Evolutionary conservation across 2,888 invertebrate species (phyloP).

Genomic region (Oxystoma pomonae): DNA sequence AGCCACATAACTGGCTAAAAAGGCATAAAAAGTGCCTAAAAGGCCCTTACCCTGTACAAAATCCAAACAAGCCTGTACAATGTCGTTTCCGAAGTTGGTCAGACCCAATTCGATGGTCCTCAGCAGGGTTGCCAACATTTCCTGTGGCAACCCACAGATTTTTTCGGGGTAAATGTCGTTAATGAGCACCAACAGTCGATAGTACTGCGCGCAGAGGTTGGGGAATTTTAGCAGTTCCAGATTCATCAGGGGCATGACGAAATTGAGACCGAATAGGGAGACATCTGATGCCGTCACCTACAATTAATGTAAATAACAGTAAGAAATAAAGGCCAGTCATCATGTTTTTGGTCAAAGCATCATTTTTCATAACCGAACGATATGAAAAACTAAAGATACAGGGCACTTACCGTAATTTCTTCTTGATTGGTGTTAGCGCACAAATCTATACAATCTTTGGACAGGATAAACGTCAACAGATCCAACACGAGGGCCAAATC

Average conservation of each 20-base stretch:
- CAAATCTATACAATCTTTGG: slow-evolving; percentile 47
- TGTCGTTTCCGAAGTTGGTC: slow-evolving; percentile 56
- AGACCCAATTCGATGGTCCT: slow-evolving; percentile 58
- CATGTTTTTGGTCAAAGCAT: too few species aligned
- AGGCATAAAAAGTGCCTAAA: background rate
- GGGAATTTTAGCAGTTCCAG: slow-evolving; percentile 68
- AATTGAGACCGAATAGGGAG: slow-evolving; percentile 63
- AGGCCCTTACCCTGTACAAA: slow-evolving; percentile 48
- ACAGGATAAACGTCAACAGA: slow-evolving; percentile 53
- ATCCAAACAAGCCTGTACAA: slow-evolving; percentile 56
- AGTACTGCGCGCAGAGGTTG: slow-evolving; percentile 59
- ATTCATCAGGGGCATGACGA: slow-evolving; percentile 70
- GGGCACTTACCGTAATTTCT: slow-evolving; percentile 35
- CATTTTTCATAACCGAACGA: too few species aligned
- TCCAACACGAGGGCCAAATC: slow-evolving; percentile 80
- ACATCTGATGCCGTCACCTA: slow-evolving; percentile 55
- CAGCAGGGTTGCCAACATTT: slow-evolving; percentile 53
- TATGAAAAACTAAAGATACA: too few species aligned
- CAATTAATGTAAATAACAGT: too few species aligned
- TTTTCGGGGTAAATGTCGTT: slow-evolving; percentile 64
- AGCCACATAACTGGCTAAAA: too few species aligned
- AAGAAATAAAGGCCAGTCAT: too few species aligned
- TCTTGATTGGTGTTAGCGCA: slow-evolving; percentile 33
- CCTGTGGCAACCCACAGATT: slow-evolving; percentile 50
- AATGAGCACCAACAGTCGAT: slow-evolving; percentile 60